These are phyloP conservation scores for Medauroidea extradentata DNA, from an alignment of 1,140 invertebrate genomes.

Conservation along the genomic window DNA sequence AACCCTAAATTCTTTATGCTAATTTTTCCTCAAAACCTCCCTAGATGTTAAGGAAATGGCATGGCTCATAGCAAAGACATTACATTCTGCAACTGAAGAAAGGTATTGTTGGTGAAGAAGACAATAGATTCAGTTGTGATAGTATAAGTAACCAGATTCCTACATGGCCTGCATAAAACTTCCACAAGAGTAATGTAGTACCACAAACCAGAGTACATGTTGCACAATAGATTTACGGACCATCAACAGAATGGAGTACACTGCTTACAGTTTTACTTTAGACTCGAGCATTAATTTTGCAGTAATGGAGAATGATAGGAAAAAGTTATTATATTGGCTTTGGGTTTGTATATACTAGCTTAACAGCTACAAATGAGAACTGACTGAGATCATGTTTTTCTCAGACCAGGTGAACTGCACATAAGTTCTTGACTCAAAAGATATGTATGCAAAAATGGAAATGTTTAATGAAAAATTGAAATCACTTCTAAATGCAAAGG, in stretches of 20 bases:
- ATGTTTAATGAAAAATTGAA: neutral
- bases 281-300: neutral
- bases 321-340: neutral
- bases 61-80: conserved; percentile 1
- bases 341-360: neutral
- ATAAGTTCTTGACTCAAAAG: neutral
- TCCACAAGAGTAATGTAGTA: neutral
- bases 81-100: neutral
- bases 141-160: neutral
- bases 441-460: neutral
- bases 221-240: neutral
- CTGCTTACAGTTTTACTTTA: neutral
- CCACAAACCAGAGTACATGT: neutral
- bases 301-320: neutral
- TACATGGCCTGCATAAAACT: neutral
- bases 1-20: neutral
- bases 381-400: neutral
- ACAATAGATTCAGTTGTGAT: neutral
- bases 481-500: neutral
- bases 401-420: conserved; percentile 1
- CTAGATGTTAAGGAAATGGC: neutral
- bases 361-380: neutral
- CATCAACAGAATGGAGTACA: neutral
- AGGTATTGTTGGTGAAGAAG: neutral
- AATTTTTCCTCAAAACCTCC: neutral